Base-by-base conservation (phyloP, 2,797 vertebrate species). In the Sphenodon punctatus region DNA sequence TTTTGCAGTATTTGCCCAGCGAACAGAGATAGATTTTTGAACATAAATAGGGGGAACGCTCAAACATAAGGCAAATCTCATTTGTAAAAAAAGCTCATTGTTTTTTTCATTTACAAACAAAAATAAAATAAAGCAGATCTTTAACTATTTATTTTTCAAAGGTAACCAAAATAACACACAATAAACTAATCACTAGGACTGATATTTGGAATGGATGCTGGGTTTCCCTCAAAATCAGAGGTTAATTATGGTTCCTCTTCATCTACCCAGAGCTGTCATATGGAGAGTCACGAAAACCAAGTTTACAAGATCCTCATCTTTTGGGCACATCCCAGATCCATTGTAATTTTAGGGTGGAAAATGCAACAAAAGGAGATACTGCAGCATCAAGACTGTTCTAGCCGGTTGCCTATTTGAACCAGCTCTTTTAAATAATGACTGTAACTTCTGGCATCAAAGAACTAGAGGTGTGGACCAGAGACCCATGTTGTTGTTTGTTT, bases 401-500 rank as follows among this genome's bases (percentile, higher is more conserved):
- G 1, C 32, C 36, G 49, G 16, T 43, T 74, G 3, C 32, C 19
- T 5, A 9, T 38, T 4, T 2, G 1, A 5, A 10, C 32, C 3
- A 22, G 23, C 3, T 43, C 10, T 39, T 59, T 1, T 74, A 34
- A 23, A 55, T 32, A 19, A 10, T 49, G 32, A 74, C 45, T 45
- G 7, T 66, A 65, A 42, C 3, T 30, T n/a, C 49, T 1, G 4
- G 3, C 25, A 22, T 39, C 27, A 60, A 43, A 45, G 67, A 55
- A 11, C 1, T 16, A 22, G 3, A 8, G 36, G 32, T 1, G 4
- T 69, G 5, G 38, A 67, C 43, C n/a, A n/a, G n/a, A n/a, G n/a
- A n/a, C n/a, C n/a, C n/a, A n/a, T n/a, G n/a, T n/a, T n/a, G n/a
- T n/a, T n/a, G n/a, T n/a, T n/a, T n/a, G n/a, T n/a, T n/a, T n/a